Evolutionary conservation across 2,888 invertebrate species (phyloP), one percentile per base, ranked within the genome.

Genomic region (Drosophila greeni): DNA sequence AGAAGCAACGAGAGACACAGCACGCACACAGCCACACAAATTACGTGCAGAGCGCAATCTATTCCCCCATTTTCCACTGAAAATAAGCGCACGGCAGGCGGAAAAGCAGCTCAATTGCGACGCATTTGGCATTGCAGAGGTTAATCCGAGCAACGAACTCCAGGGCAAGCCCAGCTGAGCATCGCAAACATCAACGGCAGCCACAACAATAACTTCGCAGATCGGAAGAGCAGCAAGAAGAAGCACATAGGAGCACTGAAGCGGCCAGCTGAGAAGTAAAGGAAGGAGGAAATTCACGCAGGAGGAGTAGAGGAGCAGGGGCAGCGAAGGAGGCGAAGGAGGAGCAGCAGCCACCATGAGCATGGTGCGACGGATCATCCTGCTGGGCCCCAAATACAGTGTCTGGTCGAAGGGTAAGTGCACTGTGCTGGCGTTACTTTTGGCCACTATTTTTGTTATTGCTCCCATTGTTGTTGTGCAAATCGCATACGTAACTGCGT

Each of bases 371-470:
- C 85, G 85, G 59, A 82, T 87, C 51, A 78, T 87, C 49, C 73
- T 86, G 60, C 70, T 87, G 59, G 85, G 85, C 64, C 87, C 85
- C 36, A 87, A 82, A 74, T 76, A 81, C 66, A 86, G 82, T 66
- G 75, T 80, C 61, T 87, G 86, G 87, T 69, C 85, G 58, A 86
- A 77, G 70, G 86, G 86, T 86, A 74, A 84, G 86, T 67, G 31
- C 18, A 24, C 8, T 2, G 51, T 45, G 12, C 49, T 34, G 18
- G 20, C n/a, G 26, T 26, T 36, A 31, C 31, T 47, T 43, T 34
- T 23, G 16, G 24, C 42, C 42, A 16, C 24, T 26, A 18, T 47
- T 31, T 43, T 18, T 23, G 16, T 6, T 31, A 14, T 29, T 34
- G 20, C 24, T 36, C 18, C n/a, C 14, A 34, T 54, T 70, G 53